Evolutionary conservation across 2,797 vertebrate species (phyloP).

Genomic region (Remorina albescens): DNA sequence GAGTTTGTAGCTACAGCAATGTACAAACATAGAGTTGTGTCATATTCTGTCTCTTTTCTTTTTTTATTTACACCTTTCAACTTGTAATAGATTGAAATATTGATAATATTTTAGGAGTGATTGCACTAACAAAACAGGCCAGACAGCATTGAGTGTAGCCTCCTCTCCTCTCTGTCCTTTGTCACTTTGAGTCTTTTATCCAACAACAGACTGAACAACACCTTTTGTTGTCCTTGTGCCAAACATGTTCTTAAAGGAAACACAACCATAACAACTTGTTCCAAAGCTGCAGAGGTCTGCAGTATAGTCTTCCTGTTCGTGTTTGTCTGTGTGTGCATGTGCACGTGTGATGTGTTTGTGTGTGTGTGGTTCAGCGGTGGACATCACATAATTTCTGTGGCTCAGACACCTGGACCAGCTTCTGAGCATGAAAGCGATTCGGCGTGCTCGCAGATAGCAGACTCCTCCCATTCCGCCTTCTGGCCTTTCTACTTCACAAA

Average conservation of each 20-base stretch:
- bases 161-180: not conserved
- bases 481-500: conserved; percentile 53
- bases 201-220: conserved; percentile 13
- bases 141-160: not conserved
- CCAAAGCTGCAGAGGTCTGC: too few relatives aligned
- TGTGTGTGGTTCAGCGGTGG: conserved; percentile 4
- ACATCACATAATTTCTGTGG: conserved; percentile 57
- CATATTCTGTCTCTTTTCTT: not conserved
- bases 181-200: not conserved
- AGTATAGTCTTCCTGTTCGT: conserved; percentile 45
- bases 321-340: conserved; percentile 21
- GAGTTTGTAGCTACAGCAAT: not conserved
- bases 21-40: not conserved
- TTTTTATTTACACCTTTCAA: not conserved
- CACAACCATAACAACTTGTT: conserved; percentile 37
- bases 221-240: conserved; percentile 27
- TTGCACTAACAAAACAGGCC: not conserved
- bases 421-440: conserved; percentile 61
- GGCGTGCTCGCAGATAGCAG: conserved; percentile 25
- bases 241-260: conserved; percentile 54
- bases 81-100: not conserved
- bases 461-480: conserved; percentile 48
- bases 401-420: conserved; percentile 66
- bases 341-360: conserved; percentile 25
- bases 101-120: not conserved